Base-by-base conservation (phyloP, 2,888 invertebrate species). In the Rambutsinella grinnellia region DNA sequence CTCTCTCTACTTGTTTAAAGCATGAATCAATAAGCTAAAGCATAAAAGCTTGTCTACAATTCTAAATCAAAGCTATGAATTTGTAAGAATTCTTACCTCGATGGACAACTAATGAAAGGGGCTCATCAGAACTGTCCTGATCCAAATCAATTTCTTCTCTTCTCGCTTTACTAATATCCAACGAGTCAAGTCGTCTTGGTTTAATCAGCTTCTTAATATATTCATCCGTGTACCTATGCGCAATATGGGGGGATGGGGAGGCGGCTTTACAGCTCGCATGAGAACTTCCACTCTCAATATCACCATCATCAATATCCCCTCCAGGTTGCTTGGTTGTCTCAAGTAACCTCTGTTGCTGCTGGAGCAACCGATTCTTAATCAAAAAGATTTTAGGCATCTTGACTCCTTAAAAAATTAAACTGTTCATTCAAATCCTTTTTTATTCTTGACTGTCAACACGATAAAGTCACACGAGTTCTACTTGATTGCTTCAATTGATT, bases 311-410 rank as follows among this genome's bases (percentile, higher is more conserved):
- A 54, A 79, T 69, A 27, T 77, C 78, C 26, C 79, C 66, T 63
- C 66, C 78, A 1, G 78, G 74, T 57, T 93, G 90, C 88, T 94
- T 94, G 88, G 94, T 94, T 81, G 93, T 91, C 87, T 94, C 94
- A 87, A 93, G 89, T 86, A 95, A 88, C 85, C 93, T 90, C 86
- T 93, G 90, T 88, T 95, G 95, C 90, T 95, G 95, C 91, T 94
- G 94, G 85, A 94, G 94, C 89, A 95, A 90, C 87, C 95, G 91
- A 88, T 95, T 93, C 89, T 95, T 95, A 85, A 95, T 94, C 85
- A 94, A 88, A 89, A 95, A 95, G 88, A 95, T 95, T 90, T 95
- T 95, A 90, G 95, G 95, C 95, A 95, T 95, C 85, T 86, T 88
- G 44, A 68, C 44, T 60, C 54, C 26, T 47, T 61, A 47, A 2